Evolutionary conservation across 2,797 vertebrate genomes (phyloP), one percentile per base, ranked within the genome.

Genomic region (Podarcis siculus): DNA sequence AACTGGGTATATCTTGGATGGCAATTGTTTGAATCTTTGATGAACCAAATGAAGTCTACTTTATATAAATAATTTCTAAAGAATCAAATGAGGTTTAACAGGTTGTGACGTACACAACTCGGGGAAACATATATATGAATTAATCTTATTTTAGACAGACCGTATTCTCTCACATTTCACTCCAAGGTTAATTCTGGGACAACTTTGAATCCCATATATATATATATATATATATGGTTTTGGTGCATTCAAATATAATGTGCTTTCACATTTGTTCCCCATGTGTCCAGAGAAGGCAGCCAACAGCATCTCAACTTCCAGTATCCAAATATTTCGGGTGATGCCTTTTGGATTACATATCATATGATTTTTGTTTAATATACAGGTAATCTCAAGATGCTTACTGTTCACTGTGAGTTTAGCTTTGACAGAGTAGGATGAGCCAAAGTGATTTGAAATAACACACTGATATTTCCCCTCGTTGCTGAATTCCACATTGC

Each of bases 371-470:
- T 64, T 84, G 69, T 8, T 72, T 88, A 85, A 79, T 32, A 9
- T 49, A 86, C n/a, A 89, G 91, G 55, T 25, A 89, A 91, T 89
- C 45, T 42, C 10, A 83, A 78, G 35, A 91, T 82, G 97, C 99
- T 95, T 97, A 99, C 99, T 99, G 94, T 99, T 98, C 84, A 99
- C 98, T 2, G 98, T 99, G 87, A 99, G 98, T 91, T 98, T 98
- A 96, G 99, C 98, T 96, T 99, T 99, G 93, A 96, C 96, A 64
- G 99, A 99, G 92, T 99, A 99, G 5, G 98, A 99, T 0, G 98
- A 99, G 13, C 99, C 99, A 35, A 99, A 99, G 94, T 99, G 98
- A 97, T 99, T 99, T 95, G 99, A 99, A 97, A 99, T 99, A 95
- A 99, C 98, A 39, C 99, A 99, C 91, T 99, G 99, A 94, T 99